Base-by-base conservation (phyloP, 2,888 invertebrate genomes). In the Diarsia dahlii region DNA sequence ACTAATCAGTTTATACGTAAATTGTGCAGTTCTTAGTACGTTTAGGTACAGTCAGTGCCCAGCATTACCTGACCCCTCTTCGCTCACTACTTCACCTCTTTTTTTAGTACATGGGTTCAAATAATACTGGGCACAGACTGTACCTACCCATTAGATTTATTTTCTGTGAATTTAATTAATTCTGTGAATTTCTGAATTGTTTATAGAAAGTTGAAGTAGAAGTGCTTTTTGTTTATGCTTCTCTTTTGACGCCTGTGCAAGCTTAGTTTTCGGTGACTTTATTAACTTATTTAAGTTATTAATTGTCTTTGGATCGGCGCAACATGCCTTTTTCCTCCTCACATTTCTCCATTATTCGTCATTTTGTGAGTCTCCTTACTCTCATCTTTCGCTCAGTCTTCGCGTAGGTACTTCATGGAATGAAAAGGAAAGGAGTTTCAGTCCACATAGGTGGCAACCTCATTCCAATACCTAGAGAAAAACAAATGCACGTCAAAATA, bases 1-100 rank as follows among this genome's bases (percentile, higher is more conserved):
- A 84, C 80, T 84, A 80, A 84, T 84, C 80, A 80, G 58, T 80
- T 84, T 45, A 39, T 52, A 18, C 12, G 58, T 58, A 48, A 56
- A 67, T 66, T 72, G 34, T 65, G 48, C 48, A 58, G 20, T 83
- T 66, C 46, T 79, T 46, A 34, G 39, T 58, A 54, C 1, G 18
- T 48, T n/a, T n/a, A n/a, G n/a, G n/a, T n/a, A n/a, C n/a, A n/a
- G n/a, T n/a, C n/a, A n/a, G n/a, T n/a, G n/a, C n/a, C n/a, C n/a
- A n/a, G n/a, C n/a, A n/a, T n/a, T n/a, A n/a, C n/a, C n/a, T n/a
- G n/a, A n/a, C n/a, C n/a, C n/a, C n/a, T n/a, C n/a, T n/a, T n/a
- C n/a, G n/a, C n/a, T n/a, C n/a, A n/a, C n/a, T n/a, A n/a, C n/a
- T n/a, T n/a, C n/a, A n/a, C n/a, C n/a, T n/a, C n/a, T n/a, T n/a